Evolutionary conservation across 2,797 vertebrate species (phyloP).

Genomic region (Atherinosoma microstoma): DNA sequence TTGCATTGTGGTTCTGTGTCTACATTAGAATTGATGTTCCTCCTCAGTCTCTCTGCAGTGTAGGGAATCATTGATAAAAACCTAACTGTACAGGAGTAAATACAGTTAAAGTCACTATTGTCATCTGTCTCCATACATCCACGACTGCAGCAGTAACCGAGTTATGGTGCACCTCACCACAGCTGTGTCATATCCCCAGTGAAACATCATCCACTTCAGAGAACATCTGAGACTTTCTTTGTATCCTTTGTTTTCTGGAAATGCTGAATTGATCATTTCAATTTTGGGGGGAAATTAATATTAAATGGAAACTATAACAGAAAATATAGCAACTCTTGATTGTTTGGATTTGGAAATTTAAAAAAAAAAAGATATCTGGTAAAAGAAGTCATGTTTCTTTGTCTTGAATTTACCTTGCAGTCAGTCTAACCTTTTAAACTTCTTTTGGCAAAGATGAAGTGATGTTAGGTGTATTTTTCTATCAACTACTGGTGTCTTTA

Average conservation of each 20-base stretch:
- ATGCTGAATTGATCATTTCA: not conserved
- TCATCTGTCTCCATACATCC: conserved; percentile 68
- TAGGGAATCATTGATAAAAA: conserved; percentile 40
- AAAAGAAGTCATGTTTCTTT: no score
- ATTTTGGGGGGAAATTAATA: not conserved
- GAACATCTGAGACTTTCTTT: conserved; percentile 7
- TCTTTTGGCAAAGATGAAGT: not conserved
- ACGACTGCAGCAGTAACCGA: conserved; percentile 54
- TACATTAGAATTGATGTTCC: conserved; percentile 42
- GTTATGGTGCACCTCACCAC: conserved; percentile 58
- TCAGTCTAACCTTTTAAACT: not conserved
- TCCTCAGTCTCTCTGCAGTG: conserved; percentile 36
- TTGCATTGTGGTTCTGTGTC: conserved; percentile 1
- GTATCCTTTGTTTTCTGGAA: not conserved
- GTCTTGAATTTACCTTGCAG: not conserved
- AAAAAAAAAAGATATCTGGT: not conserved
- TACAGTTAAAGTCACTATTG: conserved; percentile 34
- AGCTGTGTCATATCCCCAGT: conserved; percentile 42
- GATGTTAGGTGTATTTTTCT: not conserved
- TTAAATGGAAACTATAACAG: not conserved
- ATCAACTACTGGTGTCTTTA: not conserved
- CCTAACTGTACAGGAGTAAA: conserved; percentile 48
- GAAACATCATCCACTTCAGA: conserved; percentile 20
- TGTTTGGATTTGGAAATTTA: no score
- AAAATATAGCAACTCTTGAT: not conserved